These are phyloP conservation scores for Drosophila subsilvestris DNA, from an alignment of 2,888 invertebrate genomes.

Conservation along the genomic window DNA sequence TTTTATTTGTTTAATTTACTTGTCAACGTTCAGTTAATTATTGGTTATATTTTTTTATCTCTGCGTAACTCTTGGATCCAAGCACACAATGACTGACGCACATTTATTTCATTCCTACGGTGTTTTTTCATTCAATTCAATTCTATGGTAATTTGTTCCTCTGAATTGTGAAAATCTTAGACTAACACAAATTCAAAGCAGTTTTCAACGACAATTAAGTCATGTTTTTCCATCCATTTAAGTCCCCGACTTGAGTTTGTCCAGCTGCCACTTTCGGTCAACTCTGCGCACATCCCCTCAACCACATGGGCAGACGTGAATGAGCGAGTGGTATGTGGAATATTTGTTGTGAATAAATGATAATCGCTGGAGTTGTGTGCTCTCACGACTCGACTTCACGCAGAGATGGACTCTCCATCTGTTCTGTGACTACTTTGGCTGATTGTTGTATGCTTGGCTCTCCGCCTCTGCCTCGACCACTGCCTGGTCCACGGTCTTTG, in stretches of 20 bases:
- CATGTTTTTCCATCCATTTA: conserved; percentile 4
- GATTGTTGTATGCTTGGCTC: conserved; percentile 52
- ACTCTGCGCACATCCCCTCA: not conserved
- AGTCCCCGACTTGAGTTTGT: conserved; percentile 19
- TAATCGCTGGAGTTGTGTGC: conserved; percentile 53
- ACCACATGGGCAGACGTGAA: conserved; percentile 5
- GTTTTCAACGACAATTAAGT: conserved; percentile 38
- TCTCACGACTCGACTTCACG: conserved; percentile 59
- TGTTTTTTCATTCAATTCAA: no score
- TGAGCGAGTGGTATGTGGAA: conserved; percentile 16
- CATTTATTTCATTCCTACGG: no score
- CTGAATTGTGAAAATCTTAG: not conserved
- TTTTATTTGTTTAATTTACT: no score
- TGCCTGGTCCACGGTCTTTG: conserved; percentile 17
- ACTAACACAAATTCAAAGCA: not conserved
- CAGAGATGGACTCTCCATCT: conserved; percentile 40
- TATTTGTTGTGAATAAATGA: conserved; percentile 62
- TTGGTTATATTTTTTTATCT: no score
- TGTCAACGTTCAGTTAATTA: no score
- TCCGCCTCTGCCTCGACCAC: not conserved
- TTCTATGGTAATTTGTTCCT: no score
- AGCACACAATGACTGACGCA: no score
- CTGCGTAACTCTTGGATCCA: no score
- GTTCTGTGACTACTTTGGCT: conserved; percentile 60
- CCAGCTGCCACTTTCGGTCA: conserved; percentile 22